These are phyloP conservation scores for Zaprionus vittiger DNA, from an alignment of 1,140 invertebrate species.

Conservation along the genomic window DNA sequence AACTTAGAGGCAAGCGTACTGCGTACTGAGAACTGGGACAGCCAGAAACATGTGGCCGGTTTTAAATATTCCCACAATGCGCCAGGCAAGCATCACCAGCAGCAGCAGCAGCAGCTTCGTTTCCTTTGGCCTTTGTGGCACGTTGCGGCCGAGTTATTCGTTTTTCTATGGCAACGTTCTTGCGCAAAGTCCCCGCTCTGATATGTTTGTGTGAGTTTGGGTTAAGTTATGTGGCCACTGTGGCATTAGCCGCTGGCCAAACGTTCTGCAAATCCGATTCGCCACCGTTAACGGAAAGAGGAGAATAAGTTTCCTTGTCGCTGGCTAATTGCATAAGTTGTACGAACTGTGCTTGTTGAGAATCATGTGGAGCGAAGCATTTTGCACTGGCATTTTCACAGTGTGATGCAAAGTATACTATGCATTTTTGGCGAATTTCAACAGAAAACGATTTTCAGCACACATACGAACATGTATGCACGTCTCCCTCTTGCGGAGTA, in stretches of 20 bases:
- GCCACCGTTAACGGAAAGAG: not conserved
- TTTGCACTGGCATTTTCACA: not conserved
- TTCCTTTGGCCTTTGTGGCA: slow-evolving; percentile 26
- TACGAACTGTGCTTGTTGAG: not conserved
- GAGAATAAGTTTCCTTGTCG: not conserved
- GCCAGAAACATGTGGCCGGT: slow-evolving; percentile 50
- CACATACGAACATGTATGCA: not conserved
- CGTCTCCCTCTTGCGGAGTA: not conserved
- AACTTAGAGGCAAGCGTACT: not conserved
- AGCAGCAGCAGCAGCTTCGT: not conserved
- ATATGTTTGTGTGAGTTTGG: slow-evolving; percentile 69
- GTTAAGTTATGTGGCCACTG: slow-evolving; percentile 63
- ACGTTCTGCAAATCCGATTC: slow-evolving; percentile 36
- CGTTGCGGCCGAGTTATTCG: slow-evolving; percentile 47
- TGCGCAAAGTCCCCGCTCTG: slow-evolving; percentile 66
- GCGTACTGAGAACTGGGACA: not conserved
- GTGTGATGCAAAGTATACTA: slow-evolving; percentile 23
- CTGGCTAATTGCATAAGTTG: not conserved
- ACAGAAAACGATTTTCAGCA: slow-evolving; percentile 23
- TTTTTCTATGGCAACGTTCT: slow-evolving; percentile 67
- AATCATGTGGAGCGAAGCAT: not conserved
- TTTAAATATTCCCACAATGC: slow-evolving; percentile 73
- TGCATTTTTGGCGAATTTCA: slow-evolving; percentile 21
- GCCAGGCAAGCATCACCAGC: slow-evolving; percentile 3
- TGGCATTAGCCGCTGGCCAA: slow-evolving; percentile 35